These are phyloP conservation scores for Tipula confusa DNA, from an alignment of 2,888 invertebrate genomes.

Conservation along the genomic window DNA sequence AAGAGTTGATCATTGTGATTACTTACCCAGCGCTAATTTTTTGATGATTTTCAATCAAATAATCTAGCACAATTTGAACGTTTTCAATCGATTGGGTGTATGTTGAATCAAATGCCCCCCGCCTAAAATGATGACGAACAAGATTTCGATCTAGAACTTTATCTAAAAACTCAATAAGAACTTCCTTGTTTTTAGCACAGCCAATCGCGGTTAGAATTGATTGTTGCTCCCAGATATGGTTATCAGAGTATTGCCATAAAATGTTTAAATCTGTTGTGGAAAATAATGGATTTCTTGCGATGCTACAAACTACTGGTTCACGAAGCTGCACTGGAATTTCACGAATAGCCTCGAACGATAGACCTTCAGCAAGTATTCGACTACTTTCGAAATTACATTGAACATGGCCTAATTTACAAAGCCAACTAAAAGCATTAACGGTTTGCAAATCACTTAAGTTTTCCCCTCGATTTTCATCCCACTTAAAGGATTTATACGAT, in stretches of 20 bases:
- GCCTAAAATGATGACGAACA: constrained; percentile 47
- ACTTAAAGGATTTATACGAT: constrained; percentile 54
- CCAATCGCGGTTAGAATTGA: constrained; percentile 63
- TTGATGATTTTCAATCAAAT: constrained; percentile 45
- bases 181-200: constrained; percentile 55
- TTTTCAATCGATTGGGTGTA: constrained; percentile 55
- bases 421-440: constrained; percentile 57
- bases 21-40: not conserved
- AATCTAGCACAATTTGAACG: constrained; percentile 53
- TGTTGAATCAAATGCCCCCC: constrained; percentile 48
- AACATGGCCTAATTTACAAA: constrained; percentile 59
- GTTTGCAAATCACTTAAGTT: constrained; percentile 57
- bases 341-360: constrained; percentile 30
- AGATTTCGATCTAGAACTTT: constrained; percentile 43
- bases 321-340: constrained; percentile 62
- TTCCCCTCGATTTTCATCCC: constrained; percentile 48
- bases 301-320: constrained; percentile 69
- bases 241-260: constrained; percentile 57
- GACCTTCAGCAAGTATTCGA: constrained; percentile 47
- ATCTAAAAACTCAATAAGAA: not conserved
- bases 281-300: constrained; percentile 56
- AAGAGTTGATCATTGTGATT: not conserved
- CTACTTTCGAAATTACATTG: constrained; percentile 54
- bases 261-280: constrained; percentile 59
- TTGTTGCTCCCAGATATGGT: constrained; percentile 65